Evolutionary conservation across 1,140 invertebrate species (phyloP), one percentile per base, ranked within the genome.

Genomic region (Artemia franciscana): DNA sequence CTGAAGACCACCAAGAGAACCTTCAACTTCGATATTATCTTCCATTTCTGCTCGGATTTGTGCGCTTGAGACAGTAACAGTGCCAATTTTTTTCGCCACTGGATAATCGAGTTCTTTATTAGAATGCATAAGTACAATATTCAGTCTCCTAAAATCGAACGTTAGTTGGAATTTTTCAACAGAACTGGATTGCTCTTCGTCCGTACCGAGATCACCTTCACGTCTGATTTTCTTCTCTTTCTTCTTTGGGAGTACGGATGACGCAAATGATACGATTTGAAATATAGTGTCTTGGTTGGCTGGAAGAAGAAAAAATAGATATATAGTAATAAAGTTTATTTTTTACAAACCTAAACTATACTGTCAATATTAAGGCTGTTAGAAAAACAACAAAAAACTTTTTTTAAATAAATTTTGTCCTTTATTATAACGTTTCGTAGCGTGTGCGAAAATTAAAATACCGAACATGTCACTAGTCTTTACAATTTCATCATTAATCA

Each of bases 271-370:
- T 58, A 93, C 78, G 26, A 96, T 72, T 72, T 96, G 91, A 1
- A 94, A 84, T 67, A 95, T 85, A 0, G 92, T 96, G 71, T 92
- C 89, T 71, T 93, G 90, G 75, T 95, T 95, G 0, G 90, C 91
- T 83, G 67, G 24, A 76, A 74, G 66, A 65, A 60, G 65, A 62
- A 65, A 65, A 56, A 62, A n/a, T n/a, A n/a, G n/a, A n/a, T n/a
- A n/a, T n/a, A n/a, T n/a, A n/a, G n/a, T n/a, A n/a, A n/a, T n/a
- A n/a, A n/a, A n/a, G n/a, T n/a, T n/a, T n/a, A n/a, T n/a, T n/a
- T n/a, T n/a, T n/a, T n/a, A n/a, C n/a, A n/a, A n/a, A n/a, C n/a
- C n/a, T n/a, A n/a, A n/a, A n/a, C n/a, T n/a, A n/a, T n/a, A n/a
- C n/a, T n/a, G n/a, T n/a, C n/a, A n/a, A n/a, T n/a, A n/a, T n/a